Evolutionary conservation across 2,888 invertebrate genomes (phyloP).

Genomic region (Platycheirus rosarum): DNA sequence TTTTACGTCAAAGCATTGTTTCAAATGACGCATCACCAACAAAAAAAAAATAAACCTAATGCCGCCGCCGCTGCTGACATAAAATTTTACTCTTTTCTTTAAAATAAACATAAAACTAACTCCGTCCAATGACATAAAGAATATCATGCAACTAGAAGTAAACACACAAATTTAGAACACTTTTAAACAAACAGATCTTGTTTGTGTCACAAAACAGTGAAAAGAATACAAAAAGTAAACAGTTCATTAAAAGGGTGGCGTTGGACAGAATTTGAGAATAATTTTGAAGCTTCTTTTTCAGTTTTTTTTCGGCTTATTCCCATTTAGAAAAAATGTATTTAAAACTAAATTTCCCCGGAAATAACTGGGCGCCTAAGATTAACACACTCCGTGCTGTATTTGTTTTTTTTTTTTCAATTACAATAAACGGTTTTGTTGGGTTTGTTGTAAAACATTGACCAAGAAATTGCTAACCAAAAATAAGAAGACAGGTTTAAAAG

Average conservation of each 20-base stretch:
- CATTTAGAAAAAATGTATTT: background rate
- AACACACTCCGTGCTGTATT: too few relatives aligned
- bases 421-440: constrained; percentile 17
- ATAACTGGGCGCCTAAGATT: constrained; percentile 19
- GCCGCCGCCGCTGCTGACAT: constrained; percentile 13
- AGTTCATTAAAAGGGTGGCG: background rate
- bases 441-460: constrained; percentile 8
- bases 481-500: constrained; percentile 2
- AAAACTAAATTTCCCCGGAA: constrained; percentile 6
- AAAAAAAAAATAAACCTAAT: constrained; percentile 4
- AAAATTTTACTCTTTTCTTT: constrained; percentile 5
- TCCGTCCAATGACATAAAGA: constrained; percentile 5
- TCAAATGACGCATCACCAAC: background rate
- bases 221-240: background rate
- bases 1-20: background rate
- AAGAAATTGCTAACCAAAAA: constrained; percentile 16
- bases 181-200: constrained; percentile 20
- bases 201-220: constrained; percentile 16
- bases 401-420: constrained; percentile 9
- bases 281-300: too few relatives aligned
- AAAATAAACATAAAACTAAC: background rate
- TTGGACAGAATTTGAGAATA: too few relatives aligned
- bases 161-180: constrained; percentile 24
- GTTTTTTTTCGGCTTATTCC: too few relatives aligned
- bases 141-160: constrained; percentile 1